Conservation (phyloP, 1,140 invertebrate genomes). For the Andricus grossulariae region DNA sequence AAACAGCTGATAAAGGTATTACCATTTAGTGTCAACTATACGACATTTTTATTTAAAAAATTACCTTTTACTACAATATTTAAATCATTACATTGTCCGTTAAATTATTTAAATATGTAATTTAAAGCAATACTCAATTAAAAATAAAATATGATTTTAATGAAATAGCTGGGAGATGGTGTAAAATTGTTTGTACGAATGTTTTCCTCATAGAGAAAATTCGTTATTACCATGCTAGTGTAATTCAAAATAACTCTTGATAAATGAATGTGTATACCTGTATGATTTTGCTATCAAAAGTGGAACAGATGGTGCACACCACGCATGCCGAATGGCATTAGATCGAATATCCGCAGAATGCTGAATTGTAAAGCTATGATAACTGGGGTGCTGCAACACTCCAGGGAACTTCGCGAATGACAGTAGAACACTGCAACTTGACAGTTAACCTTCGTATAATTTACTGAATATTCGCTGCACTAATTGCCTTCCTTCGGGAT, state of each 20-base stretch:
- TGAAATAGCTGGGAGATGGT: background rate
- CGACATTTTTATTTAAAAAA: too few species aligned
- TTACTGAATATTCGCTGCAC: conserved; percentile 33
- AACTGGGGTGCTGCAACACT: background rate
- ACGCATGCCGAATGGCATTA: conserved; percentile 26
- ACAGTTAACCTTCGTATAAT: conserved; percentile 14
- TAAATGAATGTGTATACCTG: background rate
- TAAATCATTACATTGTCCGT: too few species aligned
- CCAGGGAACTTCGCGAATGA: conserved; percentile 29
- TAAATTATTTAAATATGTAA: too few species aligned
- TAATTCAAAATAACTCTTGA: conserved; percentile 14
- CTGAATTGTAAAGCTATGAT: conserved; percentile 30
- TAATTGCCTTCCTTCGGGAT: conserved; percentile 25
- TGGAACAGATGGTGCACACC: background rate
- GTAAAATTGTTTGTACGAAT: background rate
- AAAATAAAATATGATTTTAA: background rate
- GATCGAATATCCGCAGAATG: background rate
- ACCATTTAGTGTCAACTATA: too few species aligned
- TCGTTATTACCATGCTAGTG: background rate
- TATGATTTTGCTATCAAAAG: conserved; percentile 1
- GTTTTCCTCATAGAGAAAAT: background rate
- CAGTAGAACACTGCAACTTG: conserved; percentile 23
- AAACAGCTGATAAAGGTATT: too few species aligned
- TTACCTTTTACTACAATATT: too few species aligned
- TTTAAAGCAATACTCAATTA: too few species aligned